Conservation (phyloP, 2,797 vertebrate species). For the Pseudochirops corinnae region DNA sequence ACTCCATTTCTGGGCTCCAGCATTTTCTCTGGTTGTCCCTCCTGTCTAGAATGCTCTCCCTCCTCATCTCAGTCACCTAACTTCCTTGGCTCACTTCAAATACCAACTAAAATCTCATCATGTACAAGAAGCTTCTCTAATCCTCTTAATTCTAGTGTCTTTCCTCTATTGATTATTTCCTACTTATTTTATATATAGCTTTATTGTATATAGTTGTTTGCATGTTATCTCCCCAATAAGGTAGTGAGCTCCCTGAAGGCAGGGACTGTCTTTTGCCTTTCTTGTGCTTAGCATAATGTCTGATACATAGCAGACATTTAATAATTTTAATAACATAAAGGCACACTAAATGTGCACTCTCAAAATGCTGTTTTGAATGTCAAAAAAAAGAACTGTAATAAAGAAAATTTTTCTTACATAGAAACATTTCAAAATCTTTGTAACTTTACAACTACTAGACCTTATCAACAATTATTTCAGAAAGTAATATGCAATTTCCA, state of each 20-base stretch:
- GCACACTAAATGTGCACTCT: not conserved
- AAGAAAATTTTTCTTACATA: not conserved
- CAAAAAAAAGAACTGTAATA: not conserved
- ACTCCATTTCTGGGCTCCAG: not conserved
- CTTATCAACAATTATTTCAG: constrained; percentile 1
- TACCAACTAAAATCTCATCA: not conserved
- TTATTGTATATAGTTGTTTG: not conserved
- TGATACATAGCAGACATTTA: not conserved
- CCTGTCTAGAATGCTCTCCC: not conserved
- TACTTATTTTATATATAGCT: not conserved
- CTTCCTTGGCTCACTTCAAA: not conserved
- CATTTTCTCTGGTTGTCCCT: not conserved
- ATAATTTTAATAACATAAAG: not conserved
- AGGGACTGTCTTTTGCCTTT: not conserved
- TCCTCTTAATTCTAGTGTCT: not conserved
- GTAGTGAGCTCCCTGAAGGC: not conserved
- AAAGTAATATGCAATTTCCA: constrained; percentile 27
- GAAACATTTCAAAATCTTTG: not conserved
- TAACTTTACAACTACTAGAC: not conserved
- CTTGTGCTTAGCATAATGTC: not conserved
- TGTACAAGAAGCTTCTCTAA: not conserved
- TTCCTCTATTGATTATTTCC: not conserved
- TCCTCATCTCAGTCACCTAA: not conserved
- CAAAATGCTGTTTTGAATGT: not conserved
- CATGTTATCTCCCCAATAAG: not conserved